Percentiles rank a stretch among this genome's conserved stretches.
Evolutionary conservation across 2,888 invertebrate genomes (phyloP).

Genomic region (Poecilus cupreus): DNA sequence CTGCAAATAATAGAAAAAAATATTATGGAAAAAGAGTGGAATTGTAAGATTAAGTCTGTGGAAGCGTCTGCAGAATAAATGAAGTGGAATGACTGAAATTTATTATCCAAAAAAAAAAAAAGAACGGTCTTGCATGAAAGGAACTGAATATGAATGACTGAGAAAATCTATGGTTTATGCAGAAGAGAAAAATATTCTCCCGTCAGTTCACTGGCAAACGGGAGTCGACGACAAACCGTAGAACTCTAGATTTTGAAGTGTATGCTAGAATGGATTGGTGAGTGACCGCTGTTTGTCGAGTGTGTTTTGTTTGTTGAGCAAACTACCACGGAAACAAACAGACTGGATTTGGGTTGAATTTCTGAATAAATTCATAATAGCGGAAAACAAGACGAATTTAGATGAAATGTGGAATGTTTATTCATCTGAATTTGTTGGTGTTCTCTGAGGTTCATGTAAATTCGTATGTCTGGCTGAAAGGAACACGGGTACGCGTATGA

Average conservation of each 20-base stretch:
- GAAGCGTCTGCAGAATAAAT: slow-evolving; percentile 28
- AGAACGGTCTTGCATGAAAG: slow-evolving; percentile 4
- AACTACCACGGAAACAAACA: slow-evolving; percentile 1
- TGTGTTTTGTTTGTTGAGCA: not conserved
- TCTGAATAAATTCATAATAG: slow-evolving; percentile 35
- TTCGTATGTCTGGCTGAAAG: not conserved
- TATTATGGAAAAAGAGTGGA: not conserved
- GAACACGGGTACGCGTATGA: not conserved
- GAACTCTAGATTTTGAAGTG: not conserved
- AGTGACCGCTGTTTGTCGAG: slow-evolving; percentile 16
- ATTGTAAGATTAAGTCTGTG: not conserved
- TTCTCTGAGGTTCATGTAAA: not conserved
- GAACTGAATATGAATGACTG: slow-evolving; percentile 36
- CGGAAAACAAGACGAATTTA: slow-evolving; percentile 15
- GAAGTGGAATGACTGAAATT: slow-evolving; percentile 27
- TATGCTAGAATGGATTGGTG: not conserved
- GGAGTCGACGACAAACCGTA: not conserved
- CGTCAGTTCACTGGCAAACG: not conserved
- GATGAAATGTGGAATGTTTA: slow-evolving; percentile 3
- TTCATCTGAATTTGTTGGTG: not conserved
- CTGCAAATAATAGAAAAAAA: not conserved
- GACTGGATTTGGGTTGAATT: not conserved
- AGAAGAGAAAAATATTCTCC: slow-evolving; percentile 1
- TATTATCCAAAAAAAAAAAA: slow-evolving; percentile 20
- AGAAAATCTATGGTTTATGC: slow-evolving; percentile 24